These are phyloP conservation scores for Lamproptera curius DNA, from an alignment of 2,888 invertebrate species.

Conservation along the genomic window DNA sequence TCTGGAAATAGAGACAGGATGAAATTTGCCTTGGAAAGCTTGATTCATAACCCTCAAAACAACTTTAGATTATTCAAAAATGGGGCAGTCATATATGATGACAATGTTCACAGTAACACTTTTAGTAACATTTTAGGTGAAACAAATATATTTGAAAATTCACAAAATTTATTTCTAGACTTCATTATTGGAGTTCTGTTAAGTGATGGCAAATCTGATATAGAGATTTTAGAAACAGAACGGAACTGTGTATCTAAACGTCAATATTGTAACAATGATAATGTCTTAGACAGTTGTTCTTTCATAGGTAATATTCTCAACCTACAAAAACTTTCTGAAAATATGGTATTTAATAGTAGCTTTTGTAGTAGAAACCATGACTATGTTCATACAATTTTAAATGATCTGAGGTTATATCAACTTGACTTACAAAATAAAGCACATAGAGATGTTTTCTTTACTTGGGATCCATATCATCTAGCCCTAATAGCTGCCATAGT, in stretches of 20 bases:
- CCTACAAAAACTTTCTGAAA: slow-evolving; percentile 51
- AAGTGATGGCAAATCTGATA: slow-evolving; percentile 26
- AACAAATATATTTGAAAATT: slow-evolving; percentile 37
- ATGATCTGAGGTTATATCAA: slow-evolving; percentile 34
- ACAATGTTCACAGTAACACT: slow-evolving; percentile 34
- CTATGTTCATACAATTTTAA: slow-evolving; percentile 46
- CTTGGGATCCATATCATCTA: slow-evolving; percentile 34
- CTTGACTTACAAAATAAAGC: slow-evolving; percentile 33
- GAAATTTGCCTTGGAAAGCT: slow-evolving; percentile 67
- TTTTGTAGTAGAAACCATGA: slow-evolving; percentile 28
- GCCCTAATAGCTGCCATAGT: slow-evolving; percentile 80
- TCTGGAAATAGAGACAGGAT: slow-evolving; percentile 79
- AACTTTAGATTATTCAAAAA: slow-evolving; percentile 80
- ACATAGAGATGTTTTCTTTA: slow-evolving; percentile 38
- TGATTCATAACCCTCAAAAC: slow-evolving; percentile 80
- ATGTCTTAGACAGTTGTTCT: slow-evolving; percentile 28
- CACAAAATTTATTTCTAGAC: slow-evolving; percentile 42
- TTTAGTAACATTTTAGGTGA: slow-evolving; percentile 37
- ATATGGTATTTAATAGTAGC: slow-evolving; percentile 23
- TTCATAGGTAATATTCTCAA: slow-evolving; percentile 46
- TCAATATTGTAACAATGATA: slow-evolving; percentile 34
- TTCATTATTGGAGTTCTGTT: slow-evolving; percentile 52
- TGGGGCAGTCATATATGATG: slow-evolving; percentile 46
- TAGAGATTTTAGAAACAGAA: slow-evolving; percentile 21
- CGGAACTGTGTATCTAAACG: slow-evolving; percentile 12